Evolutionary conservation across 2,888 invertebrate genomes (phyloP).

Genomic region (Geotrupes spiniger): DNA sequence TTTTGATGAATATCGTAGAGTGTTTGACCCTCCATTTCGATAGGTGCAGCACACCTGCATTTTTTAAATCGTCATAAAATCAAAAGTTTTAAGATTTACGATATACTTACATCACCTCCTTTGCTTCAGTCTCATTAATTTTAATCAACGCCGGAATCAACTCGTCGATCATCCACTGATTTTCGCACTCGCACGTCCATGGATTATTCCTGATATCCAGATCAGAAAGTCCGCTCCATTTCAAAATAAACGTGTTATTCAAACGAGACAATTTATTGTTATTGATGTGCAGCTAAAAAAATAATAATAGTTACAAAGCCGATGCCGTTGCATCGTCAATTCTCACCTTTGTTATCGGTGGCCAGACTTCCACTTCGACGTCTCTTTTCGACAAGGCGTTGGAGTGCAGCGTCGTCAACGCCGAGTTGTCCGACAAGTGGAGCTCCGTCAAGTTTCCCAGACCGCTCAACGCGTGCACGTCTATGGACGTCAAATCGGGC

Average conservation of each 20-base stretch:
- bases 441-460: conserved; percentile 58
- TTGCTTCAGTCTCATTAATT: conserved; percentile 48
- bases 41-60: conserved; percentile 63
- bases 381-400: conserved; percentile 57
- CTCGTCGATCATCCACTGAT: conserved; percentile 72
- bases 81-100: no score
- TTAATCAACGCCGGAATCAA: conserved; percentile 57
- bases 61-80: no score
- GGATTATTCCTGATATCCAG: conserved; percentile 72
- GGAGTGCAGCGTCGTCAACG: conserved; percentile 58
- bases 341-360: conserved; percentile 60
- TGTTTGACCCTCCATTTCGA: conserved; percentile 60
- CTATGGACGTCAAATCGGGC: conserved; percentile 58
- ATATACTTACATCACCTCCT: conserved; percentile 54
- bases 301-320: conserved; percentile 9
- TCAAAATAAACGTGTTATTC: conserved; percentile 60
- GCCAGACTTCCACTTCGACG: conserved; percentile 58
- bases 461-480: conserved; percentile 55
- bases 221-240: conserved; percentile 67
- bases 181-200: conserved; percentile 76
- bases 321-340: no score
- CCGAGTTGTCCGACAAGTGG: conserved; percentile 62
- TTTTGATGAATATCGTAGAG: conserved; percentile 58
- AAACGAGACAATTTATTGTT: conserved; percentile 70
- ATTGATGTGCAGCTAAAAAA: conserved; percentile 63